A percentile compares a stretch with the other conserved stretches of the same genome.
Conservation (phyloP, 2,888 invertebrate species). For the Drosophila prolongata region DNA sequence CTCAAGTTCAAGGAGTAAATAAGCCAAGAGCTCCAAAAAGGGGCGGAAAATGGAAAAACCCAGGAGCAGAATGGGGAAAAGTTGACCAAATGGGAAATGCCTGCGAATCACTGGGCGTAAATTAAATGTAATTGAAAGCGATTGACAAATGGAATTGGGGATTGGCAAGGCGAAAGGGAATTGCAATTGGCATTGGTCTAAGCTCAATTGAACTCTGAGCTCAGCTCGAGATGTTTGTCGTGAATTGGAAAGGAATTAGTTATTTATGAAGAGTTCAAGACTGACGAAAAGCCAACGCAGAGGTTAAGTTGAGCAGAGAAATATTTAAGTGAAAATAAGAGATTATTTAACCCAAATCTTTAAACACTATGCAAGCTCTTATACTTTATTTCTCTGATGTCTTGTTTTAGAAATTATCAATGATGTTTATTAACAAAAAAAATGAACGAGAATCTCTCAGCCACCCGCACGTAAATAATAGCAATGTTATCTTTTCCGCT, state of each 20-base stretch:
- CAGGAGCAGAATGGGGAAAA: conserved; percentile 4
- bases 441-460: no score
- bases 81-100: conserved; percentile 46
- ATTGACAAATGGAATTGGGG: conserved; percentile 40
- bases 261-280: conserved; percentile 4
- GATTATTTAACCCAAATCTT: no score
- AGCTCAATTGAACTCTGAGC: conserved; percentile 38
- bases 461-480: no score
- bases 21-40: conserved; percentile 32
- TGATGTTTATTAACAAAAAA: no score
- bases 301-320: neutral
- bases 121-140: conserved; percentile 57
- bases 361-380: no score
- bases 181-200: conserved; percentile 27
- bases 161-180: conserved; percentile 23
- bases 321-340: neutral
- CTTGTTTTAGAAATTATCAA: neutral
- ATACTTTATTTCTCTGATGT: no score
- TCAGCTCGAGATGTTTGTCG: conserved; percentile 5
- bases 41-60: conserved; percentile 6
- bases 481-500: neutral
- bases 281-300: neutral
- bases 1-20: conserved; percentile 47
- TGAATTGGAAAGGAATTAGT: conserved; percentile 9
- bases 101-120: conserved; percentile 46